Conservation (phyloP, 1,140 invertebrate species). For the Platyscapa corneri region DNA sequence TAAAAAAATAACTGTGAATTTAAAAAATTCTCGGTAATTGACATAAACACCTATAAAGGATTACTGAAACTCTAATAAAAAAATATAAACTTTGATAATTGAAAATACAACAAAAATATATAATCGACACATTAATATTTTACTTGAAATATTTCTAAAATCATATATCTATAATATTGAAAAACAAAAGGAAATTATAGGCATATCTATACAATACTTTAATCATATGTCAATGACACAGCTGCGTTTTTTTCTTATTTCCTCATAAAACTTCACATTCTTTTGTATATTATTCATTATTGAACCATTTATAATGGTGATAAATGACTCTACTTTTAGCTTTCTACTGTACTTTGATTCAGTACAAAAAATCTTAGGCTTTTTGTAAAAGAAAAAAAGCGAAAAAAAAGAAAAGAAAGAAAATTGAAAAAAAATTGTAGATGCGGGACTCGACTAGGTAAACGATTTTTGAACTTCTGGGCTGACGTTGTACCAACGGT, state of each 20-base stretch:
- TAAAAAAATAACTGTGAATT: no score
- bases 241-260: neutral
- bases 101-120: no score
- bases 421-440: constrained; percentile 12
- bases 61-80: no score
- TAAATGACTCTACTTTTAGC: constrained; percentile 56
- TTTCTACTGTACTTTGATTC: constrained; percentile 13
- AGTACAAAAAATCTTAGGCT: neutral
- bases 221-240: neutral
- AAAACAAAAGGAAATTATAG: no score
- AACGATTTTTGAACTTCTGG: constrained; percentile 65
- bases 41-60: no score
- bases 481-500: neutral
- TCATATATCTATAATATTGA: no score
- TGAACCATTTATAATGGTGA: constrained; percentile 69
- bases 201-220: no score
- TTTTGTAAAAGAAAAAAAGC: neutral
- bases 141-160: no score
- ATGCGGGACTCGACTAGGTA: constrained; percentile 44
- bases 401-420: neutral
- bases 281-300: constrained; percentile 64
- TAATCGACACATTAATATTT: no score
- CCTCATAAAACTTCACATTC: constrained; percentile 6
- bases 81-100: no score
- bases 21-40: no score